Evolutionary conservation across 2,888 invertebrate species (phyloP).

Genomic region (Drosophila suboccidentalis): DNA sequence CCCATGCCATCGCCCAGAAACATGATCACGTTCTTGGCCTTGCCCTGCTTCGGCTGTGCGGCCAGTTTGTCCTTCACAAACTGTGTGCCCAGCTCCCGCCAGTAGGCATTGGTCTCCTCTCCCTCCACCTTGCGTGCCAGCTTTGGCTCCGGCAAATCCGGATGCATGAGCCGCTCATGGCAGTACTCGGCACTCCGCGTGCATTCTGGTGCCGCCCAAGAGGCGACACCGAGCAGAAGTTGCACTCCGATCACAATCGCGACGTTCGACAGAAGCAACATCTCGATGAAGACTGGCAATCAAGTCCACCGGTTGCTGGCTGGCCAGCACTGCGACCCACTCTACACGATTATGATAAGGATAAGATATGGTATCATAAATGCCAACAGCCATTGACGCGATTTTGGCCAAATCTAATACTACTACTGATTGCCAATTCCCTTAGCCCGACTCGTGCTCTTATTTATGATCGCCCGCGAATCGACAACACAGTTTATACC

Average conservation of each 20-base stretch:
- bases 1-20: constrained; percentile 97
- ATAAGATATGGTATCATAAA: constrained; percentile 66
- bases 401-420: constrained; percentile 39
- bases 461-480: constrained; percentile 57
- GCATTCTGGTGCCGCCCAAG: constrained; percentile 70
- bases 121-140: constrained; percentile 34
- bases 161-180: constrained; percentile 81
- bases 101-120: constrained; percentile 76
- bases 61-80: constrained; percentile 82
- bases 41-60: constrained; percentile 82
- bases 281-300: constrained; percentile 56
- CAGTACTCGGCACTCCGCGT: constrained; percentile 71
- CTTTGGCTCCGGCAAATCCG: constrained; percentile 63
- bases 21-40: constrained; percentile 92
- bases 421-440: constrained; percentile 42
- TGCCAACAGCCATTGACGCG: constrained; percentile 17
- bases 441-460: constrained; percentile 43
- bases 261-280: constrained; percentile 59
- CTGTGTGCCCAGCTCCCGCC: constrained; percentile 72
- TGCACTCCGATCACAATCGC: constrained; percentile 37
- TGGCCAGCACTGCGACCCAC: background rate
- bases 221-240: constrained; percentile 28
- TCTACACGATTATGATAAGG: constrained; percentile 41
- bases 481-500: constrained; percentile 57
- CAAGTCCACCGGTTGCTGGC: background rate